These are phyloP conservation scores for Helarctos malayanus DNA, from an alignment of 2,797 vertebrate species.

Conservation along the genomic window DNA sequence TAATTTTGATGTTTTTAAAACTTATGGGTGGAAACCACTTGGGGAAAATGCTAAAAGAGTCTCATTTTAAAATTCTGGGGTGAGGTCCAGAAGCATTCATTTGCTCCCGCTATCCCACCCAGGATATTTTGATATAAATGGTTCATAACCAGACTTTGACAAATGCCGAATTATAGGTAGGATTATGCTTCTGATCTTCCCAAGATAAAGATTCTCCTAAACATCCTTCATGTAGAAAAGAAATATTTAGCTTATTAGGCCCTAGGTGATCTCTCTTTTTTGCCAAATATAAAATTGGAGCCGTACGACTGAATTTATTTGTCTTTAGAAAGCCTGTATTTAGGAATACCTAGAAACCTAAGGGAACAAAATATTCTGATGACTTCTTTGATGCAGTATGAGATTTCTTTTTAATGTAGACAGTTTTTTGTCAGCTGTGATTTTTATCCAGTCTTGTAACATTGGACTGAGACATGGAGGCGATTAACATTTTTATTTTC, in stretches of 20 bases:
- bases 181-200: background rate
- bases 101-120: background rate
- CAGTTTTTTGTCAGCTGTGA: conserved; percentile 31
- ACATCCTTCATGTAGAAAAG: background rate
- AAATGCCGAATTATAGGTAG: background rate
- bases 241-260: conserved; percentile 44
- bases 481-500: conserved; percentile 15
- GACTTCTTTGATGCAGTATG: conserved; percentile 36
- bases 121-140: background rate
- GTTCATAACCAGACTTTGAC: background rate
- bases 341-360: conserved; percentile 52
- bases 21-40: background rate
- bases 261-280: background rate
- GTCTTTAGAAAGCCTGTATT: conserved; percentile 31
- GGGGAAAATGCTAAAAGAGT: background rate
- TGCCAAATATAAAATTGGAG: conserved; percentile 34
- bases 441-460: conserved; percentile 36
- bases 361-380: conserved; percentile 58
- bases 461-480: background rate
- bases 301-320: background rate
- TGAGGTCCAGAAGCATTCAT: background rate
- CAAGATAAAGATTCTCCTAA: conserved; percentile 23
- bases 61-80: background rate
- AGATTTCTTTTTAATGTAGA: conserved; percentile 48
- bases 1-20: conserved; percentile 10